Evolutionary conservation across 2,113 vertebrate species (phyloP), one percentile per base, ranked within the genome.

Genomic region (Notothenia rossii): DNA sequence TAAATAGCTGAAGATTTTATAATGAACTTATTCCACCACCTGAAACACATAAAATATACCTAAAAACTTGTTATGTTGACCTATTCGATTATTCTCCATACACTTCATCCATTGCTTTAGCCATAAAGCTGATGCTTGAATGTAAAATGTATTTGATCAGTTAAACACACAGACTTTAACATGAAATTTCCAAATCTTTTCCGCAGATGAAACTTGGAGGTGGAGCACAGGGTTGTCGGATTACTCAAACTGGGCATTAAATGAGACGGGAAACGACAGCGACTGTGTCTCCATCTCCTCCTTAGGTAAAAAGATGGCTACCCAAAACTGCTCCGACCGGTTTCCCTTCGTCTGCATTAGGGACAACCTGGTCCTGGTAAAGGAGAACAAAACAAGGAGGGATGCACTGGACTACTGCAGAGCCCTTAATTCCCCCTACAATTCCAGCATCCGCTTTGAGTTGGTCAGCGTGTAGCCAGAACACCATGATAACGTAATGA

Each of bases 311-410:
- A 0, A 1, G 2, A 84, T 90, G 85, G 2, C 20, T 0, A 9
- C 64, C 36, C 33, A n/a, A 5, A 10, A n/a, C 54, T 91, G 86
- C 51, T 2, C 7, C 0, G 0, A 1, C 20, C 10, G 3, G 1
- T 65, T 85, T 11, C 86, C 90, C 29, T 81, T 63, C 43, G 0
- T 80, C 61, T 91, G 88, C 53, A 20, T 3, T 0, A 12, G 0
- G 0, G 46, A 74, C 54, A 91, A 90, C 22, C 8, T 91, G 68
- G 0, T 88, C 15, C 61, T 90, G 61, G 62, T 91, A 1, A 84
- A 70, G 12, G 68, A 90, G 77, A 77, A 70, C 14, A 87, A 77
- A 69, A 80, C 82, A 17, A 88, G 90, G 90, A 77, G 85, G 75
- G 82, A 87, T 54, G 88, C 88, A 0, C 54, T 87, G 45, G 49